These are phyloP conservation scores for Drosophila lini DNA, from an alignment of 1,140 invertebrate species.

Conservation along the genomic window DNA sequence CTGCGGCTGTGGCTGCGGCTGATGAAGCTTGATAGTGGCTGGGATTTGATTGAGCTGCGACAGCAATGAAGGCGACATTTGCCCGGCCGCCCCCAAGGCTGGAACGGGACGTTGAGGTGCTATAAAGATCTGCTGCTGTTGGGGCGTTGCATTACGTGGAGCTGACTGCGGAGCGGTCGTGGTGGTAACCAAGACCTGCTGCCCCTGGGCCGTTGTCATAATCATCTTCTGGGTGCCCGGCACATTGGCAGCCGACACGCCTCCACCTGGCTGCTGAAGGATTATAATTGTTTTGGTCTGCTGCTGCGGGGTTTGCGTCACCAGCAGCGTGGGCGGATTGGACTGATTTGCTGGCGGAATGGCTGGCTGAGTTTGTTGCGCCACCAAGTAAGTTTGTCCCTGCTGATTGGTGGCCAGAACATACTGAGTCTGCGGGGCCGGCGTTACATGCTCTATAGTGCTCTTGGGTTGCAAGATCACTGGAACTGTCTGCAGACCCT, in stretches of 20 bases:
- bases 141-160: conserved; percentile 28
- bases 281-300: conserved; percentile 90
- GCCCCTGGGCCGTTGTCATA: conserved; percentile 88
- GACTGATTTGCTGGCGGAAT: conserved; percentile 43
- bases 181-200: conserved; percentile 87
- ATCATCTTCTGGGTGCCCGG: conserved; percentile 86
- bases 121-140: conserved; percentile 78
- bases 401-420: conserved; percentile 81
- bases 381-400: conserved; percentile 87
- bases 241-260: conserved; percentile 44
- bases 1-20: conserved; percentile 51
- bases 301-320: conserved; percentile 82
- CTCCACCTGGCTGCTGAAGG: conserved; percentile 87
- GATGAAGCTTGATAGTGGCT: conserved; percentile 80
- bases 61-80: conserved; percentile 75
- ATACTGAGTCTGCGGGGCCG: conserved; percentile 75
- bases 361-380: conserved; percentile 83
- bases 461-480: conserved; percentile 85
- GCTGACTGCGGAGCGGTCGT: conserved; percentile 64
- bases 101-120: conserved; percentile 67
- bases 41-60: conserved; percentile 81
- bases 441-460: conserved; percentile 55
- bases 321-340: conserved; percentile 65
- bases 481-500: conserved; percentile 84
- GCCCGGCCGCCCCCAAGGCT: conserved; percentile 62